These are phyloP conservation scores for Netelia inedita DNA, from an alignment of 2,888 invertebrate species.

Conservation along the genomic window DNA sequence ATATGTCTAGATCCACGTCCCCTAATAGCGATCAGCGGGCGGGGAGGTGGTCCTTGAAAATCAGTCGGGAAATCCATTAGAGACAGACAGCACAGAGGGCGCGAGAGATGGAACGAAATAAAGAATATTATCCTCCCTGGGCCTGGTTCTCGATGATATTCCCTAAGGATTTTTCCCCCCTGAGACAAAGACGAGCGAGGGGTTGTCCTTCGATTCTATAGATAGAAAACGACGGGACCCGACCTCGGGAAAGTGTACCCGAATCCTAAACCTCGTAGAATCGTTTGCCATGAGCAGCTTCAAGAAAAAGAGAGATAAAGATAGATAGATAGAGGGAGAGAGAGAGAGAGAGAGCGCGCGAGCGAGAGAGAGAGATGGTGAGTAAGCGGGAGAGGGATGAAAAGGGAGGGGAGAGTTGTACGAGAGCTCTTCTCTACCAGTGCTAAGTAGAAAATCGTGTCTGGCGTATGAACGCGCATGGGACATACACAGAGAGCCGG, in stretches of 20 bases:
- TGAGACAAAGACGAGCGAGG: constrained; percentile 46
- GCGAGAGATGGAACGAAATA: constrained; percentile 37
- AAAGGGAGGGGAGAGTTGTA: constrained; percentile 39
- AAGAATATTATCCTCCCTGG: constrained; percentile 52
- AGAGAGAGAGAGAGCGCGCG: constrained; percentile 1
- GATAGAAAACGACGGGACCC: constrained; percentile 40
- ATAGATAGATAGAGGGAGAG: too few relatives aligned
- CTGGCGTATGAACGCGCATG: constrained; percentile 81
- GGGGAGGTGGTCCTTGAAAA: constrained; percentile 25
- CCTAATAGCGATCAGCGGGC: constrained; percentile 35
- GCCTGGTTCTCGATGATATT: constrained; percentile 39
- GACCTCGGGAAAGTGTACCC: constrained; percentile 59
- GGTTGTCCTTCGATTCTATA: constrained; percentile 37
- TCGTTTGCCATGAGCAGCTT: constrained; percentile 56
- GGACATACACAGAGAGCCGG: constrained; percentile 20
- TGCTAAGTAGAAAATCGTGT: constrained; percentile 85
- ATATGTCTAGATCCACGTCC: neutral
- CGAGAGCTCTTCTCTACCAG: constrained; percentile 57
- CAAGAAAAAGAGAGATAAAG: neutral
- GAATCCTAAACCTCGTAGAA: constrained; percentile 52
- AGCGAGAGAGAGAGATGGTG: neutral
- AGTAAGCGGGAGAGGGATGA: neutral
- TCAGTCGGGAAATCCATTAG: constrained; percentile 63
- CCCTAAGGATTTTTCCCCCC: constrained; percentile 49
- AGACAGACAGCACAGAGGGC: constrained; percentile 21